Evolutionary conservation across 2,797 vertebrate genomes (phyloP).

Genomic region (Myotis myotis): DNA sequence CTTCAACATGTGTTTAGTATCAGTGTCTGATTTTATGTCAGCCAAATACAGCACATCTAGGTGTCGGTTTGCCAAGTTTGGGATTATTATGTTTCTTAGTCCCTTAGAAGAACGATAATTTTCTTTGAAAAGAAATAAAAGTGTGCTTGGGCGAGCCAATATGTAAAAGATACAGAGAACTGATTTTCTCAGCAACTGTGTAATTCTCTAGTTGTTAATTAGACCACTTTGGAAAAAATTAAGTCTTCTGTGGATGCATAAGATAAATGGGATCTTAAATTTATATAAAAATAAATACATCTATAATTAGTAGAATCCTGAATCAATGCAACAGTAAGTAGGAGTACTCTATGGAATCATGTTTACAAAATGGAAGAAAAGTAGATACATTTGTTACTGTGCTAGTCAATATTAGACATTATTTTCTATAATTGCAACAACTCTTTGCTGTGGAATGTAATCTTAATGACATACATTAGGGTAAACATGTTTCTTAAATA

Average conservation of each 20-base stretch:
- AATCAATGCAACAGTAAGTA: background rate
- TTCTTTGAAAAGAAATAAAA: background rate
- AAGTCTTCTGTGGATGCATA: background rate
- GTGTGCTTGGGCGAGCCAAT: background rate
- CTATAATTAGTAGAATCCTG: background rate
- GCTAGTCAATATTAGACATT: background rate
- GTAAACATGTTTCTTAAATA: background rate
- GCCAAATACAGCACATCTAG: background rate
- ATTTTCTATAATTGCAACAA: background rate
- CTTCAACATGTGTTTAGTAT: slow-evolving; percentile 45
- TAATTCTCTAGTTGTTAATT: background rate
- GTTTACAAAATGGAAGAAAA: background rate
- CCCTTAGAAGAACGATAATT: slow-evolving; percentile 19
- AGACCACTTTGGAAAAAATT: background rate
- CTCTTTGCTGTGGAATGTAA: background rate
- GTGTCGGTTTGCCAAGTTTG: background rate
- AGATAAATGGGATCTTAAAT: background rate
- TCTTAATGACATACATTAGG: background rate
- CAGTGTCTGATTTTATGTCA: background rate
- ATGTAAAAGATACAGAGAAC: background rate
- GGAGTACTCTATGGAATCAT: background rate
- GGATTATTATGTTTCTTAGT: background rate
- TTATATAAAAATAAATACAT: background rate
- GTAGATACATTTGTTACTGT: background rate
- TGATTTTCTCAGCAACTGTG: background rate